Percentiles rank a stretch among this genome's conserved stretches.
Conservation (phyloP, 2,888 invertebrate species). For the Acleris sparsana region DNA sequence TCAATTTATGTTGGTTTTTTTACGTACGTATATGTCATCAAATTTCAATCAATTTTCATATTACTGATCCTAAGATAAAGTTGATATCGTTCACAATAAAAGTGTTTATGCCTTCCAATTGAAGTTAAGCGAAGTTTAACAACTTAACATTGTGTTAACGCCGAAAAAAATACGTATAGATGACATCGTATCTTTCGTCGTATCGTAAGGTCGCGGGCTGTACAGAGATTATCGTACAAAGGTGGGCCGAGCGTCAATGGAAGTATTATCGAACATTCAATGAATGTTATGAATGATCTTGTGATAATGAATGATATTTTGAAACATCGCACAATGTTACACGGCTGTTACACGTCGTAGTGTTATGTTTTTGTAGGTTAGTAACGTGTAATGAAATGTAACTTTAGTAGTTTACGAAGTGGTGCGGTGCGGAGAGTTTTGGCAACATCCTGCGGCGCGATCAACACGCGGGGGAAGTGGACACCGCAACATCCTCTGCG, state of each 20-base stretch:
- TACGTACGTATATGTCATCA: constrained; percentile 24
- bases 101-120: too few species aligned
- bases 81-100: too few species aligned
- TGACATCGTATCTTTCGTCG: constrained; percentile 9
- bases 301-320: constrained; percentile 26
- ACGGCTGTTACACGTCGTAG: constrained; percentile 16
- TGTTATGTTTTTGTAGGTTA: constrained; percentile 29
- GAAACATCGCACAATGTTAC: constrained; percentile 28
- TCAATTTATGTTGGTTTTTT: constrained; percentile 46
- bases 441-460: constrained; percentile 77
- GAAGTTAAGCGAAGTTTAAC: too few species aligned
- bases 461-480: constrained; percentile 73
- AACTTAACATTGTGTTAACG: not conserved
- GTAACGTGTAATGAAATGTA: constrained; percentile 50
- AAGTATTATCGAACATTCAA: constrained; percentile 23
- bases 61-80: not conserved
- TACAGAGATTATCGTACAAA: constrained; percentile 26
- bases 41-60: constrained; percentile 5
- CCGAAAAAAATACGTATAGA: not conserved
- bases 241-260: constrained; percentile 19
- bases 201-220: constrained; percentile 6
- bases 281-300: constrained; percentile 34
- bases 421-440: constrained; percentile 64
- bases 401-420: constrained; percentile 54
- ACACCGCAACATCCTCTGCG: constrained; percentile 78